Base-by-base conservation (phyloP, 2,888 invertebrate species). In the Cybosia mesomella region DNA sequence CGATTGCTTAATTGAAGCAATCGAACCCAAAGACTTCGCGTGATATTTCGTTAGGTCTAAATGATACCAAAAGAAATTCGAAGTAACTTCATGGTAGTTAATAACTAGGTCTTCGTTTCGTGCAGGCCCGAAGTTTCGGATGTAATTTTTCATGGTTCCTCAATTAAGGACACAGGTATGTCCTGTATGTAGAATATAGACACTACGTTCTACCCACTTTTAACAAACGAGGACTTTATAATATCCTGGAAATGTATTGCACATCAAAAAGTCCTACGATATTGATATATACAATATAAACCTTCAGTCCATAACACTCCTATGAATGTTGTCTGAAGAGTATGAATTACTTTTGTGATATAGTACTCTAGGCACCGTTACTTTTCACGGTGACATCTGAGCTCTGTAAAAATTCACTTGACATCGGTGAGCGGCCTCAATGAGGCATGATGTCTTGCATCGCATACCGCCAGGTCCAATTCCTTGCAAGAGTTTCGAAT, bases 391-490 rank as follows among this genome's bases (percentile, higher is more conserved):
- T 24, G 59, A 59, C 39, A 21, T 59, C 15, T 15, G 18, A 55
- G 39, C 49, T 58, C 57, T n/a, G 32, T 64, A 21, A 32, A 58
- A 4, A n/a, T 66, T 10, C 4, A 13, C 24, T 7, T 34, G n/a
- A 7, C 34, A 9, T 57, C 7, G 28, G 22, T 32, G 15, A 21
- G 15, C 18, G 21, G 53, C 9, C 73, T 84, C 78, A 87, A 58
- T 84, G 85, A 0, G 95, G 92, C 77, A 96, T 89, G n/a, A 96
- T 86, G 81, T 98, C 98, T 80, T 96, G 96, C 98, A 98, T 98
- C 39, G 98, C 98, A 92, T 98, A 98, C 81, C 97, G 97, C 98
- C 98, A 98, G 0, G 98, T 98, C 98, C 98, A 98, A 11, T 96
- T 95, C 58, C 97, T 95, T 0, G 98, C 98, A 53, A 98, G 96